Evolutionary conservation across 2,888 invertebrate genomes (phyloP).

Genomic region (Parnassius apollo): DNA sequence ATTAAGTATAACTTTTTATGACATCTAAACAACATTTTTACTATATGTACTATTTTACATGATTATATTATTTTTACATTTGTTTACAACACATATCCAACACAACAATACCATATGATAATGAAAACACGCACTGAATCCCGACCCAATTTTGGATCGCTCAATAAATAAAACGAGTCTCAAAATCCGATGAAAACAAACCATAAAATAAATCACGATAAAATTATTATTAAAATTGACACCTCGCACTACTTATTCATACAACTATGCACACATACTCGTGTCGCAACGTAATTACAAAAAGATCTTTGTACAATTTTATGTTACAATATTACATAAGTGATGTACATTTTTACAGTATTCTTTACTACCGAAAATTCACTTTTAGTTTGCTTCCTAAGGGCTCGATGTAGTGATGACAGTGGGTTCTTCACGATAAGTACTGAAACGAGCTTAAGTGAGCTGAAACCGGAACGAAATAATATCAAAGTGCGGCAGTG

Average conservation of each 20-base stretch:
- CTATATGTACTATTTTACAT: not conserved
- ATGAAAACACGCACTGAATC: slow-evolving; percentile 9
- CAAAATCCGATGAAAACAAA: slow-evolving; percentile 6
- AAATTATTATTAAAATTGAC: too few species aligned
- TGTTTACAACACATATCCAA: not conserved
- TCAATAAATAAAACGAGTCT: slow-evolving; percentile 19
- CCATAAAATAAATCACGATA: not conserved
- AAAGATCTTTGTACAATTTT: too few species aligned
- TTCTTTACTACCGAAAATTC: too few species aligned
- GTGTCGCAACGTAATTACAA: too few species aligned
- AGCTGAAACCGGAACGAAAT: slow-evolving; percentile 3
- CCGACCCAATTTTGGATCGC: slow-evolving; percentile 10
- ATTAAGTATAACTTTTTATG: too few species aligned
- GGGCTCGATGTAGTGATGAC: slow-evolving; percentile 2
- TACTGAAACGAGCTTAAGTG: slow-evolving; percentile 20
- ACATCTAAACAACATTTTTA: too few species aligned
- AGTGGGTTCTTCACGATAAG: slow-evolving; percentile 14
- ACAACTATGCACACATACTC: too few species aligned
- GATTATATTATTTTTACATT: not conserved
- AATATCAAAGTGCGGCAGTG: too few species aligned
- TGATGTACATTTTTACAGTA: too few species aligned
- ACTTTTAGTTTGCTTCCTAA: not conserved
- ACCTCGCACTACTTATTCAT: too few species aligned
- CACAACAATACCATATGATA: not conserved
- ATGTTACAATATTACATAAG: too few species aligned